Evolutionary conservation across 2,888 invertebrate species (phyloP).

Genomic region (Cheilosia variabilis): DNA sequence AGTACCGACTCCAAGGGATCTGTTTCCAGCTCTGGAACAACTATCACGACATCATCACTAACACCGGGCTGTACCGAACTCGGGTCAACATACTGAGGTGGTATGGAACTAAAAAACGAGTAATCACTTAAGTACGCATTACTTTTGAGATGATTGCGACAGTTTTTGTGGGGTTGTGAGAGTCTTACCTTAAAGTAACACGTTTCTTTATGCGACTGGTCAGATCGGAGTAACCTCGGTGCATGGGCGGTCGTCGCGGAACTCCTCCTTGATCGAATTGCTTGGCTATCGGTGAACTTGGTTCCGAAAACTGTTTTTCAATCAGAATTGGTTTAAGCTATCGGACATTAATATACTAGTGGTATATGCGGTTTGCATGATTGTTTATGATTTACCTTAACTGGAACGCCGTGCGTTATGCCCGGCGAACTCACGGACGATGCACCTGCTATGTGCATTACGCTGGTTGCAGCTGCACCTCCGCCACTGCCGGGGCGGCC

Average conservation of each 20-base stretch:
- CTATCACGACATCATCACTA: constrained; percentile 85
- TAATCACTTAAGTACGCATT: constrained; percentile 55
- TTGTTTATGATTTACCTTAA: constrained; percentile 77
- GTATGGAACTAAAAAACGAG: constrained; percentile 82
- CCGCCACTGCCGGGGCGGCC: constrained; percentile 77
- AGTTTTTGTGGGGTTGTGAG: not conserved
- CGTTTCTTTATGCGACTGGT: constrained; percentile 92
- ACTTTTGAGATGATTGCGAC: constrained; percentile 1
- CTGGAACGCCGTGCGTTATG: constrained; percentile 78
- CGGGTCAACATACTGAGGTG: constrained; percentile 82
- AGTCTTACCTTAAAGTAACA: constrained; percentile 90
- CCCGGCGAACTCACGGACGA: constrained; percentile 76
- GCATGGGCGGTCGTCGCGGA: constrained; percentile 85
- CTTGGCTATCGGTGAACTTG: constrained; percentile 89
- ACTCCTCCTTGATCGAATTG: constrained; percentile 82
- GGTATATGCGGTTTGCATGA: constrained; percentile 15
- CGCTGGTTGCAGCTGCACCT: constrained; percentile 71
- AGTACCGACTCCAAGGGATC: constrained; percentile 78
- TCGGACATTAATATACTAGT: constrained; percentile 17
- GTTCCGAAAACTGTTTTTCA: constrained; percentile 91
- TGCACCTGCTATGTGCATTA: constrained; percentile 35
- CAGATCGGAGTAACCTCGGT: constrained; percentile 90
- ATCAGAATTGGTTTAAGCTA: constrained; percentile 88
- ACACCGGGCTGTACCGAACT: constrained; percentile 77
- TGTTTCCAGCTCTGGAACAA: constrained; percentile 84